Percentiles rank a stretch among this genome's conserved stretches.
phyloP scores from a whole-genome alignment of 2,113 vertebrate species.

The Calyptommatus sinebrachiatus region DNA sequence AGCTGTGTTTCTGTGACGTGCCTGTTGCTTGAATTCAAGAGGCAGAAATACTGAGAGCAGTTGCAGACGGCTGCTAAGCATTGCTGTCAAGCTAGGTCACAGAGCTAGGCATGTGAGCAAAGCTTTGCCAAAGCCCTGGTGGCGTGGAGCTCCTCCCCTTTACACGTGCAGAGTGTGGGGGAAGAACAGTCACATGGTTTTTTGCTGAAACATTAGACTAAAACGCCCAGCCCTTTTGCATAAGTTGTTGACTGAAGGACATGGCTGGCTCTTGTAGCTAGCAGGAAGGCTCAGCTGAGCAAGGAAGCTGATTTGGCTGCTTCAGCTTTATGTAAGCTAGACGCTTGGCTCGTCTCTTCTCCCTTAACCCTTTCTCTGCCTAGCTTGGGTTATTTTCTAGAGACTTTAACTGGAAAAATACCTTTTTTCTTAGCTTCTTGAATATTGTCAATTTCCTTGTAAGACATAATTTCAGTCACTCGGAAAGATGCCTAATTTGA shows the following conservation, averaged over 20 bases:
- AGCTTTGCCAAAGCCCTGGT: not conserved
- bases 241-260: constrained; percentile 59
- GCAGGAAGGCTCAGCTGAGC: constrained; percentile 31
- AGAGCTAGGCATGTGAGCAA: constrained; percentile 58
- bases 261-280: constrained; percentile 11
- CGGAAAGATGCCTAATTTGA: not conserved
- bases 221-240: constrained; percentile 57
- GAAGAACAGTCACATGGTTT: constrained; percentile 41
- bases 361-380: constrained; percentile 42
- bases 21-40: not conserved
- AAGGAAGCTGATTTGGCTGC: constrained; percentile 28
- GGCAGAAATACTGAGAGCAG: not conserved
- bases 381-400: not conserved
- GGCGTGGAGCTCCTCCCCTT: constrained; percentile 58
- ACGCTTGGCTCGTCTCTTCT: not conserved
- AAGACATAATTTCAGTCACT: not conserved
- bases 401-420: not conserved
- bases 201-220: not conserved
- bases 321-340: constrained; percentile 44
- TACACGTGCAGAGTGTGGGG: constrained; percentile 57
- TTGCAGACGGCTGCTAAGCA: not conserved
- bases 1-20: accelerated
- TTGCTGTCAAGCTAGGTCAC: constrained; percentile 37
- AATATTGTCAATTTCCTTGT: not conserved
- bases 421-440: not conserved